Percentiles rank a stretch among this genome's conserved stretches.
Conservation (phyloP, 2,888 invertebrate species). For the Blastobasis lacticolella region DNA sequence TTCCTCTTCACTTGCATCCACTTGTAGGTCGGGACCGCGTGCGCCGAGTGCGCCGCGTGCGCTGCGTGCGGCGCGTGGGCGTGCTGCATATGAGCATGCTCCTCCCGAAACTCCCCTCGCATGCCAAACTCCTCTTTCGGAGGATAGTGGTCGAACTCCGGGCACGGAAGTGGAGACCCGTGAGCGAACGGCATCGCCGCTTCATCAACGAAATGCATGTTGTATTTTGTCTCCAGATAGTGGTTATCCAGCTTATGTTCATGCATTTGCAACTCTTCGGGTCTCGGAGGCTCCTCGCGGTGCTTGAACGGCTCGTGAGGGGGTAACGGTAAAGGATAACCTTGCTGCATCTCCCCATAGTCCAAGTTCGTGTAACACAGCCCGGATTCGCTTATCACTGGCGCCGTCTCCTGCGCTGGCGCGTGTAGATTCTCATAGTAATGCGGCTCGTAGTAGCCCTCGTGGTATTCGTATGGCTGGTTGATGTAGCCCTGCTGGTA, state of each 20-base stretch:
- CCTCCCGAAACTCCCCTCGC: slow-evolving; percentile 45
- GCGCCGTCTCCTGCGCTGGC: slow-evolving; percentile 60
- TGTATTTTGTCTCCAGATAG: slow-evolving; percentile 69
- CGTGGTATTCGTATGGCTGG: slow-evolving; percentile 64
- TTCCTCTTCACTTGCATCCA: slow-evolving; percentile 99
- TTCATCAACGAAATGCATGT: slow-evolving; percentile 67
- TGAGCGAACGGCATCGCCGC: slow-evolving; percentile 55
- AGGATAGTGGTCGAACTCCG: slow-evolving; percentile 75
- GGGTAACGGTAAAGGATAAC: slow-evolving; percentile 70
- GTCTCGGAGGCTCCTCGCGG: slow-evolving; percentile 74
- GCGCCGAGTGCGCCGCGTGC: slow-evolving; percentile 74
- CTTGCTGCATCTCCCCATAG: slow-evolving; percentile 73
- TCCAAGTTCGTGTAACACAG: slow-evolving; percentile 93
- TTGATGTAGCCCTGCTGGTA: slow-evolving; percentile 67
- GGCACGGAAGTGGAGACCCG: slow-evolving; percentile 65
- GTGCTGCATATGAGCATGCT: slow-evolving; percentile 44
- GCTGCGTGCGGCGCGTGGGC: slow-evolving; percentile 47
- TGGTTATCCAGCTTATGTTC: slow-evolving; percentile 65
- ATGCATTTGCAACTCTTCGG: slow-evolving; percentile 56
- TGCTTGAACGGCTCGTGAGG: slow-evolving; percentile 69
- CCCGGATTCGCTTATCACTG: slow-evolving; percentile 89
- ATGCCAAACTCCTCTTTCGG: slow-evolving; percentile 77
- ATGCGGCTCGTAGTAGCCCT: slow-evolving; percentile 64
- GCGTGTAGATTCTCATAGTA: slow-evolving; percentile 70
- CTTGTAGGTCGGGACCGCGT: slow-evolving; percentile 93